Conservation (phyloP, 2,797 vertebrate species). For the Siniperca obscura region DNA sequence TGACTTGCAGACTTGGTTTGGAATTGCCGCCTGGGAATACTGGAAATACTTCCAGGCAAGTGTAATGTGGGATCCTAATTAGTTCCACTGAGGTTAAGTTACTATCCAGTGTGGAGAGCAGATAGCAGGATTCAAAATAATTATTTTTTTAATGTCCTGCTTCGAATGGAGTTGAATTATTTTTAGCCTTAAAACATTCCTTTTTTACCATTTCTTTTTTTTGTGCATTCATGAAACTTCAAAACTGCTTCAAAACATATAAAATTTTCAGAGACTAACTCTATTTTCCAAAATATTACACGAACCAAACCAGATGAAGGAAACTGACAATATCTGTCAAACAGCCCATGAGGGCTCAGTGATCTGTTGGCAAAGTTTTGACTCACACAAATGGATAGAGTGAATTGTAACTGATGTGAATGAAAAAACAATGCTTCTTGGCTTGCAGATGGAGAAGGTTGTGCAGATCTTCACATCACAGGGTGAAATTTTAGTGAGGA, state of each 20-base stretch:
- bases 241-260: background rate
- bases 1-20: slow-evolving; percentile 32
- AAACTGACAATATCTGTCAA: slow-evolving; percentile 18
- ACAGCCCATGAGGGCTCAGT: background rate
- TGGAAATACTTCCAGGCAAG: slow-evolving; percentile 44
- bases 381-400: slow-evolving; percentile 4
- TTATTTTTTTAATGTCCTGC: slow-evolving; percentile 10
- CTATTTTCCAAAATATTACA: slow-evolving; percentile 14
- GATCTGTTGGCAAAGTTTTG: slow-evolving; percentile 22
- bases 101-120: slow-evolving; percentile 14
- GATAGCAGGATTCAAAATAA: slow-evolving; percentile 22
- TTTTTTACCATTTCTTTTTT: slow-evolving; percentile 6
- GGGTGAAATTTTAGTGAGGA: background rate
- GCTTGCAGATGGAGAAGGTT: background rate
- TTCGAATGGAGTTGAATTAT: slow-evolving; percentile 7
- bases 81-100: slow-evolving; percentile 60
- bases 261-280: slow-evolving; percentile 1
- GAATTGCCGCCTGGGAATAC: slow-evolving; percentile 29
- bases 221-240: background rate
- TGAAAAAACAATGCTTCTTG: background rate
- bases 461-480: background rate
- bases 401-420: slow-evolving; percentile 21
- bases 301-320: background rate
- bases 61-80: slow-evolving; percentile 56
- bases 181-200: slow-evolving; percentile 15